A percentile compares a stretch with the other conserved stretches of the same genome.
phyloP scores from a whole-genome alignment of 2,113 vertebrate genomes.

The Vanacampus margaritifer region DNA sequence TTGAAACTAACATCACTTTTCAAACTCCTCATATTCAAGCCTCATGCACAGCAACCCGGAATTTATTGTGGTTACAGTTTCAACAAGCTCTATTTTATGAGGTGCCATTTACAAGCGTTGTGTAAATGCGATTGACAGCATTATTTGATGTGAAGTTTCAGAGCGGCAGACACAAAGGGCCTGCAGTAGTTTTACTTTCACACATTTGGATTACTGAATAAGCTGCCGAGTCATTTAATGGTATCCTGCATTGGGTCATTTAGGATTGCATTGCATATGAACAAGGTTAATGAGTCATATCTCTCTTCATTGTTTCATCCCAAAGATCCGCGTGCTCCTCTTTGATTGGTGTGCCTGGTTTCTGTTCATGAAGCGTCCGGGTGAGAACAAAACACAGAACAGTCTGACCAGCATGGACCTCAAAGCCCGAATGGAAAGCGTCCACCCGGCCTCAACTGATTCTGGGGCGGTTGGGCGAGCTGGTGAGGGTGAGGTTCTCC shows the following conservation, averaged over 20 bases:
- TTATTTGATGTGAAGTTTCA: too few species aligned
- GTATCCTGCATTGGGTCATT: neutral
- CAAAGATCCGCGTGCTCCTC: slow-evolving; percentile 86
- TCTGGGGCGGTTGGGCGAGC: slow-evolving; percentile 76
- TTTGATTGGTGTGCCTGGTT: slow-evolving; percentile 98
- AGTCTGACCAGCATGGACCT: slow-evolving; percentile 84
- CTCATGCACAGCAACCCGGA: too few species aligned
- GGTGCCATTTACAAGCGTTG: too few species aligned
- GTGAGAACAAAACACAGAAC: slow-evolving; percentile 81
- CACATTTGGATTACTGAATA: too few species aligned
- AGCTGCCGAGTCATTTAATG: neutral
- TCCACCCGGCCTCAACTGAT: slow-evolving; percentile 79
- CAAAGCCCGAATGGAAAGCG: slow-evolving; percentile 73
- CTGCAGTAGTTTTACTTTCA: too few species aligned
- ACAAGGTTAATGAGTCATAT: neutral
- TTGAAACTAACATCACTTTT: too few species aligned
- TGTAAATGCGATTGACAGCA: too few species aligned
- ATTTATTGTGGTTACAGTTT: too few species aligned
- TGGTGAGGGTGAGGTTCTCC: slow-evolving; percentile 80
- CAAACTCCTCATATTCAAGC: too few species aligned
- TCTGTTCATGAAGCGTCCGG: slow-evolving; percentile 90
- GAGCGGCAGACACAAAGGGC: too few species aligned
- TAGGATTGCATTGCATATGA: neutral
- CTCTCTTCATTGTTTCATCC: slow-evolving; percentile 10
- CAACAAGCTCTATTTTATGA: too few species aligned